Percentiles rank a stretch among this genome's conserved stretches.
These are phyloP conservation scores for Mungos mungo DNA, from an alignment of 2,113 vertebrate species.

Conservation along the genomic window DNA sequence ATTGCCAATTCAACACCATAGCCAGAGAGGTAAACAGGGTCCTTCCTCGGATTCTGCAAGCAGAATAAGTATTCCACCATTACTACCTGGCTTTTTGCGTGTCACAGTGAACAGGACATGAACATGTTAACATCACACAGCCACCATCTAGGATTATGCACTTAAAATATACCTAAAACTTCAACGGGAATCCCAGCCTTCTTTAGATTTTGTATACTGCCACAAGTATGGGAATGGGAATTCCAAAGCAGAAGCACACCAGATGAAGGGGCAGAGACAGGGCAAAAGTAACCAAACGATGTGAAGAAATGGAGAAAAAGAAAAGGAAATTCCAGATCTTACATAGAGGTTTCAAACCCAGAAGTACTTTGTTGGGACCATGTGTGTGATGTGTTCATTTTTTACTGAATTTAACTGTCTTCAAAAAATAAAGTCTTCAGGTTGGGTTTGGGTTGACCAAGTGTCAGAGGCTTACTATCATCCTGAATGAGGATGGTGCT, in stretches of 20 bases:
- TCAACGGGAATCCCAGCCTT: background rate
- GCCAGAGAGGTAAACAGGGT: constrained; percentile 94
- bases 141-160: background rate
- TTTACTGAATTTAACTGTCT: background rate
- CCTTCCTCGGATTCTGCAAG: constrained; percentile 89
- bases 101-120: rapidly evolving
- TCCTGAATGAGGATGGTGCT: background rate
- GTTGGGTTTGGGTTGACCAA: background rate
- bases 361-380: background rate
- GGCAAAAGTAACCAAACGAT: background rate
- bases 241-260: background rate
- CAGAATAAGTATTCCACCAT: constrained; percentile 17
- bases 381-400: background rate
- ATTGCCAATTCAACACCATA: constrained; percentile 98
- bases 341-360: background rate
- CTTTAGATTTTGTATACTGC: background rate
- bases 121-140: background rate
- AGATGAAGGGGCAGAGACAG: background rate
- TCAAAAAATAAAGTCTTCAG: background rate
- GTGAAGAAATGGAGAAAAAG: background rate
- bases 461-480: background rate
- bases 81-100: background rate
- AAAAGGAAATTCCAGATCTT: background rate
- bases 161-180: background rate
- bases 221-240: background rate